Percentiles rank a stretch among this genome's conserved stretches.
These are phyloP conservation scores for Aphidius ervi DNA, from an alignment of 1,140 invertebrate species.

Conservation along the genomic window DNA sequence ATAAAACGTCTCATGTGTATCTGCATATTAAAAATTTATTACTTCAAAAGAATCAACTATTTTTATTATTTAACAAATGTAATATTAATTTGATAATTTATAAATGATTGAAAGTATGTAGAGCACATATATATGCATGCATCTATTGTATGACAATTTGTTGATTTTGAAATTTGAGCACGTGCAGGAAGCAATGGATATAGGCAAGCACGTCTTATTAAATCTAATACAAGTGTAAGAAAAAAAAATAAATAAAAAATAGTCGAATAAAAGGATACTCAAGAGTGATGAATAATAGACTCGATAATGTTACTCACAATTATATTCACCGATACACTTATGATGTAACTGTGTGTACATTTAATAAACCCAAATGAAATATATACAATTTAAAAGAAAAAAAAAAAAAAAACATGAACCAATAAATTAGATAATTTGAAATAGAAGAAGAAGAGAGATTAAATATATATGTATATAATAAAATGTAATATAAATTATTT, in stretches of 20 bases:
- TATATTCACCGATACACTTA: slow-evolving; percentile 6
- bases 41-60: no score
- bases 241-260: background rate
- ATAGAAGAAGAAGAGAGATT: no score
- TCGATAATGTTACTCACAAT: background rate
- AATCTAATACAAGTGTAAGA: slow-evolving; percentile 24
- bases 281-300: slow-evolving; percentile 24
- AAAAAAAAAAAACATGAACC: no score
- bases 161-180: background rate
- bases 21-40: no score
- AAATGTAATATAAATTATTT: no score
- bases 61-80: no score
- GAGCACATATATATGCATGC: background rate
- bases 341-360: slow-evolving; percentile 5
- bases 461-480: no score
- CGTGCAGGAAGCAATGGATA: slow-evolving; percentile 17
- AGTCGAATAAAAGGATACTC: slow-evolving; percentile 16
- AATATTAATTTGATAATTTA: background rate
- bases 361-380: background rate
- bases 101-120: background rate
- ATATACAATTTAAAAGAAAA: background rate
- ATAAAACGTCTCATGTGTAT: no score
- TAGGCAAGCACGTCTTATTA: slow-evolving; percentile 14
- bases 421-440: no score
- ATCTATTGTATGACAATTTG: slow-evolving; percentile 1